Evolutionary conservation across 2,797 vertebrate species (phyloP).

Genomic region (Prionace glauca): DNA sequence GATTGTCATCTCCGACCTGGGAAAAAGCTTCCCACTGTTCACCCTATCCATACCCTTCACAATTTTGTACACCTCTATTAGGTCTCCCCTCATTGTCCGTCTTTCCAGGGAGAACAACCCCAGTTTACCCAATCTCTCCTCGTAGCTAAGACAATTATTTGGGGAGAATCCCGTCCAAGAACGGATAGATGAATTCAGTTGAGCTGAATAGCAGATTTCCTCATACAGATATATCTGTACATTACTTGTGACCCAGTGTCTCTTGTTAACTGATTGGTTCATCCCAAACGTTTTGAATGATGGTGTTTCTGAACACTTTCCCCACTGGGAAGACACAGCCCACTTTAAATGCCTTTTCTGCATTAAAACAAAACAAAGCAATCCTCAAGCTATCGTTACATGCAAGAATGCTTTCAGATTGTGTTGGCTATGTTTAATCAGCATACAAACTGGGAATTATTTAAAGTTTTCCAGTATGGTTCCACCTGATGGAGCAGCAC

Average conservation of each 20-base stretch:
- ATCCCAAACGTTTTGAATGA: not conserved
- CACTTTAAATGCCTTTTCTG: not conserved
- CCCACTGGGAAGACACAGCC: too few relatives aligned
- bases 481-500: not conserved
- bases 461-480: not conserved
- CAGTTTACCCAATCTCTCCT: too few relatives aligned
- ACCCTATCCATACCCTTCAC: too few relatives aligned
- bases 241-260: not conserved
- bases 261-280: not conserved
- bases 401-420: conserved; percentile 35
- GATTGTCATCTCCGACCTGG: too few relatives aligned
- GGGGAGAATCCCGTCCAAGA: too few relatives aligned
- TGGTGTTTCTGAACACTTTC: not conserved
- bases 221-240: not conserved
- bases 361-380: not conserved
- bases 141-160: too few relatives aligned
- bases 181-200: not conserved
- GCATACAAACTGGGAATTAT: conserved; percentile 34
- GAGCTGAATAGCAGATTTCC: not conserved
- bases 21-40: too few relatives aligned
- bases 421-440: conserved; percentile 9
- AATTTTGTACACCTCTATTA: too few relatives aligned
- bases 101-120: too few relatives aligned
- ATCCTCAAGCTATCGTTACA: conserved; percentile 25
- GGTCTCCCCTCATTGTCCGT: too few relatives aligned